Percentiles rank a stretch among this genome's conserved stretches.
phyloP scores from a whole-genome alignment of 2,888 invertebrate species.

The Amphiduros pacificus region DNA sequence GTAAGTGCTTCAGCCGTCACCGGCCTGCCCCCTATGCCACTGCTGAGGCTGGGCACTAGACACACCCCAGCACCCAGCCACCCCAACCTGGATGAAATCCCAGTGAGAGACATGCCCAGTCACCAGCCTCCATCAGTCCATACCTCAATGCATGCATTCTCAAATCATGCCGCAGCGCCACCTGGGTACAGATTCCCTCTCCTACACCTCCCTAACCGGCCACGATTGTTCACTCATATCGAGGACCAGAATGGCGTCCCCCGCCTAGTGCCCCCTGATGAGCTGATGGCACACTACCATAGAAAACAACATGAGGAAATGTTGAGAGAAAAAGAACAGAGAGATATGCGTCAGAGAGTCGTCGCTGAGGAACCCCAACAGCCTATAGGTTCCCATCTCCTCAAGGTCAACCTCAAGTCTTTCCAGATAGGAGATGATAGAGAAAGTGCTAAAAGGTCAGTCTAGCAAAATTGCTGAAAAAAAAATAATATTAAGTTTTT shows the following conservation, averaged over 20 bases:
- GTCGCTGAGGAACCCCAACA: too few species aligned
- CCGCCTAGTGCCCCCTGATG: slow-evolving; percentile 16
- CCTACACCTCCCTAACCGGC: slow-evolving; percentile 2
- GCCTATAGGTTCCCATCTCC: too few species aligned
- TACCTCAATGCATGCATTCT: neutral
- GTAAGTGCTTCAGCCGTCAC: neutral
- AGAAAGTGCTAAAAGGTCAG: too few species aligned
- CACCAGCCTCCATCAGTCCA: neutral
- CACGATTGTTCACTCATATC: slow-evolving; percentile 14
- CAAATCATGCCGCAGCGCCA: neutral
- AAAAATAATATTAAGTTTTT: too few species aligned
- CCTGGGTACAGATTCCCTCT: slow-evolving; percentile 6
- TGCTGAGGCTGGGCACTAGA: neutral
- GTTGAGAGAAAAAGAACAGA: neutral
- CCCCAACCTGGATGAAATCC: slow-evolving; percentile 11
- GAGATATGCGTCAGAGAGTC: too few species aligned
- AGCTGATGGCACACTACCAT: slow-evolving; percentile 8
- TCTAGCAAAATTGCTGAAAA: too few species aligned
- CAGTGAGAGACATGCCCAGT: slow-evolving; percentile 7
- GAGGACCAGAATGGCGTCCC: slow-evolving; percentile 14
- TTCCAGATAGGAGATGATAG: too few species aligned
- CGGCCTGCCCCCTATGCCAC: neutral
- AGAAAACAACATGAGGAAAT: neutral
- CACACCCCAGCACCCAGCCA: neutral
- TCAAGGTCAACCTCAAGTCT: too few species aligned